Conservation (phyloP, 2,113 vertebrate genomes). For the Cephalophus harveyi region DNA sequence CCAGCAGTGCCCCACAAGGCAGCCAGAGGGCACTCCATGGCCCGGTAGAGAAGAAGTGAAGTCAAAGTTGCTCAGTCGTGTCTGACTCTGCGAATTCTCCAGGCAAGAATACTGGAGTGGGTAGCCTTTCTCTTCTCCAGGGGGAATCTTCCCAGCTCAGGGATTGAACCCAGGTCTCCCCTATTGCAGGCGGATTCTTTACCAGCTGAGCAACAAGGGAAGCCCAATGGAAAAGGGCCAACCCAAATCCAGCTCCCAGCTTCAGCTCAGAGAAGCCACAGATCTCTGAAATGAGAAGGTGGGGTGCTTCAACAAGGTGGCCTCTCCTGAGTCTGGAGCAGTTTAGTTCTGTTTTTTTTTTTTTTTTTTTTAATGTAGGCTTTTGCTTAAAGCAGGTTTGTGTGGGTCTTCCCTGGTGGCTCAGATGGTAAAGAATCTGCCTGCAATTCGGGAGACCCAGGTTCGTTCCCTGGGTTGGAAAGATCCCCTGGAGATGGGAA, state of each 20-base stretch:
- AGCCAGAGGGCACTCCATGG: not conserved
- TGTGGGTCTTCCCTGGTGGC: not conserved
- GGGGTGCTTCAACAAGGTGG: not conserved
- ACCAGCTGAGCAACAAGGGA: not conserved
- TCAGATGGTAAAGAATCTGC: not conserved
- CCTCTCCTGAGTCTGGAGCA: not conserved
- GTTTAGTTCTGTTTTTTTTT: no score
- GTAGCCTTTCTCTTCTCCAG: not conserved
- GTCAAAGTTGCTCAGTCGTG: not conserved
- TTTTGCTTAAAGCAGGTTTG: not conserved
- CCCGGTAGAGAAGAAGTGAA: not conserved
- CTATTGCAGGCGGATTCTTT: not conserved
- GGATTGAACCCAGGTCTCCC: not conserved
- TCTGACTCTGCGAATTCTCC: not conserved
- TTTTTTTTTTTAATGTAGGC: not conserved
- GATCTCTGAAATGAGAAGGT: not conserved
- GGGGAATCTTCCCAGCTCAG: not conserved
- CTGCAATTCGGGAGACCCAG: not conserved
- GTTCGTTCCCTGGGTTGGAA: not conserved
- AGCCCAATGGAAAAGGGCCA: rapidly evolving
- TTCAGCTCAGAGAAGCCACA: not conserved
- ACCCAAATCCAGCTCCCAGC: not conserved
- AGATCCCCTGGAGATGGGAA: not conserved
- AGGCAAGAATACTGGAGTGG: not conserved
- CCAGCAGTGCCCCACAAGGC: rapidly evolving